Percentiles rank a stretch among this genome's conserved stretches.
Evolutionary conservation across 2,797 vertebrate species (phyloP).

Genomic region (Neomorphus geoffroyi): DNA sequence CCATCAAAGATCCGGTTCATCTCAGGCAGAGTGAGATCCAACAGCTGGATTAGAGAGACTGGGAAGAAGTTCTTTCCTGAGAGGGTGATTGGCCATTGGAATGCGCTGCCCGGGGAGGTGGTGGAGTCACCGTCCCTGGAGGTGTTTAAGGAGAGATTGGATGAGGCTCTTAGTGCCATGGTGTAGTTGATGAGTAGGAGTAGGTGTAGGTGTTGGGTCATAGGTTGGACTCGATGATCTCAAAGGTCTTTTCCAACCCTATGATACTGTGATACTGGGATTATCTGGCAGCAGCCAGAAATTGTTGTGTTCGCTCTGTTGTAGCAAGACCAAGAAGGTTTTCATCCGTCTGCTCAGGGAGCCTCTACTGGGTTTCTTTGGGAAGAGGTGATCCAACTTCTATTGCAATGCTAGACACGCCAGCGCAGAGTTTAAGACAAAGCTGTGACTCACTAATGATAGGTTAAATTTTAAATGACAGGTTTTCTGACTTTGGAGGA

Average conservation of each 20-base stretch:
- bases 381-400: background rate
- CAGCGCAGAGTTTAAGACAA: background rate
- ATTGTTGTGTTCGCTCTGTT: background rate
- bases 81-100: too few species aligned
- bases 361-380: background rate
- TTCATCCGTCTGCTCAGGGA: background rate
- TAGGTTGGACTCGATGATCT: too few species aligned
- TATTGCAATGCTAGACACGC: background rate
- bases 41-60: background rate
- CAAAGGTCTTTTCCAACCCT: too few species aligned
- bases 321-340: background rate
- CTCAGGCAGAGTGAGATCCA: background rate
- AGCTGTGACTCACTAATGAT: background rate
- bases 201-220: too few species aligned
- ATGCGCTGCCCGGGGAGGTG: too few species aligned
- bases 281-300: background rate
- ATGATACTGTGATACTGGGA: too few species aligned
- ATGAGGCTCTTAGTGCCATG: too few species aligned
- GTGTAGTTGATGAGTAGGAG: too few species aligned
- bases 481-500: background rate
- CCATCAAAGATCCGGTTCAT: background rate
- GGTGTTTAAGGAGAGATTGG: too few species aligned
- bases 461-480: background rate
- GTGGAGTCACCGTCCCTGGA: too few species aligned
- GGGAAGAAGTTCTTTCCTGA: too few species aligned